These are phyloP conservation scores for Nebria ingens DNA, from an alignment of 1,140 invertebrate species.

Conservation along the genomic window DNA sequence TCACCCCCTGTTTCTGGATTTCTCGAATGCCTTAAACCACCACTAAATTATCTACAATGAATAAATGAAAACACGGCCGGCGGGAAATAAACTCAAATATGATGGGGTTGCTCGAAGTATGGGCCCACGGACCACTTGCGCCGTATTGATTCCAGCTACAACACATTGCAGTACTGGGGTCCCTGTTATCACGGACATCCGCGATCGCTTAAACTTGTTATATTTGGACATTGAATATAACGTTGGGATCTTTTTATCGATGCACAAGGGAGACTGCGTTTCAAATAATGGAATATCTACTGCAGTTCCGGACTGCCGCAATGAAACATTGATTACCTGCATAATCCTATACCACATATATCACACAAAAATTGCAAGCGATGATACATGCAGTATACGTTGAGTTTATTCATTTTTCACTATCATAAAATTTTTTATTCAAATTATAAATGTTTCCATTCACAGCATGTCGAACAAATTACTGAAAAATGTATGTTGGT, in stretches of 20 bases:
- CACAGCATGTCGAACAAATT: no score
- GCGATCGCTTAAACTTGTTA: no score
- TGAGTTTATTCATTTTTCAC: no score
- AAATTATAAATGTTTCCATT: no score
- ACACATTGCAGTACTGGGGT: neutral
- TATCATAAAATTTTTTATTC: no score
- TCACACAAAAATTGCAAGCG: no score
- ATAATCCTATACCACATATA: no score
- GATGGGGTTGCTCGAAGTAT: neutral
- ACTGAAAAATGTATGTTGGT: no score
- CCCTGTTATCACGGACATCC: no score
- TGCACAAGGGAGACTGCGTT: neutral
- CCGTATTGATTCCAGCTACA: neutral
- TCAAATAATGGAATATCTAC: neutral
- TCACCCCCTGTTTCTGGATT: conserved; percentile 1
- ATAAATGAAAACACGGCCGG: conserved; percentile 4
- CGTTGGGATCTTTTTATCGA: neutral
- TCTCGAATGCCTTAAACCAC: conserved; percentile 2
- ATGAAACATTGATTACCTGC: no score
- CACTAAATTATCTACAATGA: conserved; percentile 9
- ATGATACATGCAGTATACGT: no score
- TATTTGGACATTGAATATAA: no score
- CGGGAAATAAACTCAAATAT: conserved; percentile 4
- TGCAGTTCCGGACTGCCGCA: neutral
- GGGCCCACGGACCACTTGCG: neutral